Base-by-base conservation (phyloP, 2,113 vertebrate genomes). In the Sinocyclocheilus rhinocerous region DNA sequence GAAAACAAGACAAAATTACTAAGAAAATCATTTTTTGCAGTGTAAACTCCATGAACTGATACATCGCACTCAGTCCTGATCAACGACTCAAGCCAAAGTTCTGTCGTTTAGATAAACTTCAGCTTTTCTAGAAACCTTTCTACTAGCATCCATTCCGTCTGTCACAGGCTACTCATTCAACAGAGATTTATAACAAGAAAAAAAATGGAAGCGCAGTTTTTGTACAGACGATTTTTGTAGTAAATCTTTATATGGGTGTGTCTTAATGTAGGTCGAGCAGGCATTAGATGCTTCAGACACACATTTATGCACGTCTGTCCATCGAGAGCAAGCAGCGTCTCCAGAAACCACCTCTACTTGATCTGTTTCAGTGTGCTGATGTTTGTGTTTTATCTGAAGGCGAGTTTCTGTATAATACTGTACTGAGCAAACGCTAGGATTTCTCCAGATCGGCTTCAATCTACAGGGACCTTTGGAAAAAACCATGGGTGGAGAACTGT, bases 191-290 rank as follows among this genome's bases (percentile, higher is more conserved):
- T 98, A 97, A 96, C 96, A 50, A 36, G 29, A 48, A 39, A 61
- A 36, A 33, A 79, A 26, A 10, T 70, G 92, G 89, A 91, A 95
- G 95, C 96, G 96, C 96, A 96, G 96, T 96, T 98, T 99, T 99
- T 99, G 96, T 98, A 98, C 96, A 97, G 96, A 97, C 95, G 96
- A 73, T 96, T 95, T 99, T 98, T 99, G 96, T 99, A 99, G 97
- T 97, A 96, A 96, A 57, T 57, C 65, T 99, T 99, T 99, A 96
- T 99, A 98, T 97, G 61, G 42, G 59, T 78, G 79, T 55, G 50
- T 29, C 67, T 65, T 65, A 15, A 81, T 45, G 77, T 81, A 84
- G 83, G 76, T 55, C 29, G n/a, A 80, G 9, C 52, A 48, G 82
- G n/a, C 29, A 29, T 57, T 77, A 45, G 55, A 26, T 24, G 18